Evolutionary conservation across 2,888 invertebrate species (phyloP).

Genomic region (Acleris cristana): DNA sequence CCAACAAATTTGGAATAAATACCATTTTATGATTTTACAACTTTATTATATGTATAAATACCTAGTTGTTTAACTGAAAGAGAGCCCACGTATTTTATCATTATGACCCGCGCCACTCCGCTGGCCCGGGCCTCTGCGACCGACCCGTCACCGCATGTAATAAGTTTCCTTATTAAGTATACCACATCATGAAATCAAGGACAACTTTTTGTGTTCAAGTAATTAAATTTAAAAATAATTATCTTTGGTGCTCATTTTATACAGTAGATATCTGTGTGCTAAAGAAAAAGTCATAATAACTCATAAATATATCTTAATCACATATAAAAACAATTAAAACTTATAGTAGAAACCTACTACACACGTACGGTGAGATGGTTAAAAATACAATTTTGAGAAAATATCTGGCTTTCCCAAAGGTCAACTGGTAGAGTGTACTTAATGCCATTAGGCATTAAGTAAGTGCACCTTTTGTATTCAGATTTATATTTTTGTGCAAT

Average conservation of each 20-base stretch:
- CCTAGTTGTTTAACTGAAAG: not conserved
- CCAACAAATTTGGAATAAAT: too few species aligned
- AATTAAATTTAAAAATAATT: constrained; percentile 33
- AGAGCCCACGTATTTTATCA: not conserved
- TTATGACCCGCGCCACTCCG: not conserved
- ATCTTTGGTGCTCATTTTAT: constrained; percentile 65
- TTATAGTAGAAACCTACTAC: constrained; percentile 46
- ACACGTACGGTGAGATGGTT: constrained; percentile 47
- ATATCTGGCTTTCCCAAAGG: too few species aligned
- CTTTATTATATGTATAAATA: too few species aligned
- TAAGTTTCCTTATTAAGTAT: too few species aligned
- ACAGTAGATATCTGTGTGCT: constrained; percentile 57
- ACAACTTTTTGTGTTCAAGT: not conserved
- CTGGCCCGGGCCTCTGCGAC: too few species aligned
- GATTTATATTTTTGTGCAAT: too few species aligned
- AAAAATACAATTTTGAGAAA: constrained; percentile 71
- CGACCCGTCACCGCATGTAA: too few species aligned
- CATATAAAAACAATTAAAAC: constrained; percentile 15
- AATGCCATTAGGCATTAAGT: too few species aligned
- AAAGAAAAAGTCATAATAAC: constrained; percentile 44
- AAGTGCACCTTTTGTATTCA: too few species aligned
- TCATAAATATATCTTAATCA: constrained; percentile 40
- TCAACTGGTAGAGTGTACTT: too few species aligned
- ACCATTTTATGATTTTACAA: not conserved
- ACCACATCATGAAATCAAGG: not conserved